Percentiles rank a stretch among this genome's conserved stretches.
These are phyloP conservation scores for Habropoda laboriosa DNA, from an alignment of 1,140 invertebrate species.

Conservation along the genomic window DNA sequence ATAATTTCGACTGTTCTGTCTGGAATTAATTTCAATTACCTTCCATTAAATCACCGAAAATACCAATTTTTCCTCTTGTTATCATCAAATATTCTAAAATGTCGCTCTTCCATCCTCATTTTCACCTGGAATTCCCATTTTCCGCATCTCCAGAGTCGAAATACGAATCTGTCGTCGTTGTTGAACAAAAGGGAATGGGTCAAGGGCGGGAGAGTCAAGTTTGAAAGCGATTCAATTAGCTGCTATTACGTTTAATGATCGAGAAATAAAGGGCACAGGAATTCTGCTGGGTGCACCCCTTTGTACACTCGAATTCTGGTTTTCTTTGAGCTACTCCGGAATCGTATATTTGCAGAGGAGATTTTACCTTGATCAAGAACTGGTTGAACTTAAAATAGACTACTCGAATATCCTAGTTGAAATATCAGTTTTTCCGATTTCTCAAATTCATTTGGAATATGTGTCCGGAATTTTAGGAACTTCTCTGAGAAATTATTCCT, in stretches of 20 bases:
- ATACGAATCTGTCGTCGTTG: background rate
- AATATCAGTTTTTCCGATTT: no score
- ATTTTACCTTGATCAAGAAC: background rate
- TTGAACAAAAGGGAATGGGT: background rate
- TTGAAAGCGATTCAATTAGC: conserved; percentile 1
- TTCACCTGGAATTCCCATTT: background rate
- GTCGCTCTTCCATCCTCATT: no score
- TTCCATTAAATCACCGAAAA: no score
- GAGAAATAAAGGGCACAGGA: background rate
- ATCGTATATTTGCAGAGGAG: background rate
- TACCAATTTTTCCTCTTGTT: background rate
- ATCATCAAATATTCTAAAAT: background rate
- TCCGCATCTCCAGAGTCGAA: background rate
- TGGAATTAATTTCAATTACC: no score
- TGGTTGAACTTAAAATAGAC: background rate
- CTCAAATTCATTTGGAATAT: no score
- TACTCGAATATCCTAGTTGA: no score
- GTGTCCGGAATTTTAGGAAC: no score
- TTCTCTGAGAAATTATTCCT: no score
- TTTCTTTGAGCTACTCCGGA: no score
- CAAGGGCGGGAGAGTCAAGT: background rate
- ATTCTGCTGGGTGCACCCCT: background rate
- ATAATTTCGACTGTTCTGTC: no score
- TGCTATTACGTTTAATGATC: background rate
- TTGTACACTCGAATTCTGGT: background rate